Evolutionary conservation across 2,113 vertebrate species (phyloP).

Genomic region (Pachyramphus minor): DNA sequence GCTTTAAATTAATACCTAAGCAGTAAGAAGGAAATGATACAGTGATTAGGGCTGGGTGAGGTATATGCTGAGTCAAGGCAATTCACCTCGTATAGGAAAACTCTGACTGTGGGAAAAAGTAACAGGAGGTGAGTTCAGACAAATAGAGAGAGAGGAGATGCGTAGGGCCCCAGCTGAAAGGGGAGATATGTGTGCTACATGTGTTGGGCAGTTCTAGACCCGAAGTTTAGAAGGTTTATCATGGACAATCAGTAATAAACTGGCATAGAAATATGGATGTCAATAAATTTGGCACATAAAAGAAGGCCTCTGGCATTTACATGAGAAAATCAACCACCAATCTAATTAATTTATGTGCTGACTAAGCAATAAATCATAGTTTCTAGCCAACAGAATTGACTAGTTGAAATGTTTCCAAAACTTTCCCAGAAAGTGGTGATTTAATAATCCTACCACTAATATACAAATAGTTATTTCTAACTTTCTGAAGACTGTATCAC

Average conservation of each 20-base stretch:
- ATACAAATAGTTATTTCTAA: not conserved
- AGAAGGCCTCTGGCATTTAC: not conserved
- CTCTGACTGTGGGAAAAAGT: not conserved
- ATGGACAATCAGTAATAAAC: not conserved
- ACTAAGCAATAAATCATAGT: not conserved
- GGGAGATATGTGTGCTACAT: not conserved
- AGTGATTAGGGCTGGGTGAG: not conserved
- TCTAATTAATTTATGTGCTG: not conserved
- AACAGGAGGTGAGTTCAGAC: not conserved
- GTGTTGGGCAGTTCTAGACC: not conserved
- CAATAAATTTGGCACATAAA: not conserved
- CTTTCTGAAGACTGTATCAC: not conserved
- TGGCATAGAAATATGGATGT: not conserved
- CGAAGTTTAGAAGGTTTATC: not conserved
- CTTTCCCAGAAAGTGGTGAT: not conserved
- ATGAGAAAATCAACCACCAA: not conserved
- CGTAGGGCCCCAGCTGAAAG: not conserved
- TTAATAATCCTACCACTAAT: not conserved
- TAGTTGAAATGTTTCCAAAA: not conserved
- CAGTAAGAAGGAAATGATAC: not conserved
- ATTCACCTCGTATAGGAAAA: not conserved
- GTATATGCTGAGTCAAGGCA: not conserved
- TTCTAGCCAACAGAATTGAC: not conserved
- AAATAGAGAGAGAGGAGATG: not conserved
- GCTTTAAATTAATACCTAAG: not conserved